Base-by-base conservation (phyloP, 2,888 invertebrate species). In the Linyphia triangularis region DNA sequence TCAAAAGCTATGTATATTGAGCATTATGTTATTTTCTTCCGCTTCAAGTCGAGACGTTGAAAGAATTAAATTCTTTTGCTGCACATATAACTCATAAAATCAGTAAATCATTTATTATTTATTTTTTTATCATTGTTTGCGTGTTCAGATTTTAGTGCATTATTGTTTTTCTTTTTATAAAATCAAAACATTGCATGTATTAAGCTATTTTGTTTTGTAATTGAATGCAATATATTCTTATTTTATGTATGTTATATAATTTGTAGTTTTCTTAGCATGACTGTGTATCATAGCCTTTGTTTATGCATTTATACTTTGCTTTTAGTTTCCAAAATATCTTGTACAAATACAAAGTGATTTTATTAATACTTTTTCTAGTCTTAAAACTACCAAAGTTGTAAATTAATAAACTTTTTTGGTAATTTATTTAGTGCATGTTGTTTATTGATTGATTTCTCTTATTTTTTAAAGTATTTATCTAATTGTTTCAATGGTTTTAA, bases 321-420 rank as follows among this genome's bases (percentile, higher is more conserved):
- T 79, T 86, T 65, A 72, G 73, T 72, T 63, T 75, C 65, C 37
- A 28, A 61, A 65, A 40, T 65, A 63, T 69, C 65, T 40, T 88
- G 86, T 88, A 88, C 73, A 88, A 79, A 78, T 59, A 79, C 79
- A 86, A 86, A 81, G 73, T 88, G 81, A 81, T 88, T 88, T 78
- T 83, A 30, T 77, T 70, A 82, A 75, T 63, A 69, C 67, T 43
- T 84, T 81, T 77, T 88, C 88, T 88, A 88, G 88, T 88, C 88
- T 70, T 70, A 40, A 77, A 70, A 82, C 43, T 83, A 88, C 88
- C 88, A 88, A 88, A 88, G 82, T 83, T 88, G 88, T 88, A 82
- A 88, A 88, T 75, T 81, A 88, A 88, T 77, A 88, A 83, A 63
- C 16, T 69, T 88, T 81, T 88, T 88, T 70, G 61, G 75, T 77